Base-by-base conservation (phyloP, 2,797 vertebrate species). In the Anabas testudineus region DNA sequence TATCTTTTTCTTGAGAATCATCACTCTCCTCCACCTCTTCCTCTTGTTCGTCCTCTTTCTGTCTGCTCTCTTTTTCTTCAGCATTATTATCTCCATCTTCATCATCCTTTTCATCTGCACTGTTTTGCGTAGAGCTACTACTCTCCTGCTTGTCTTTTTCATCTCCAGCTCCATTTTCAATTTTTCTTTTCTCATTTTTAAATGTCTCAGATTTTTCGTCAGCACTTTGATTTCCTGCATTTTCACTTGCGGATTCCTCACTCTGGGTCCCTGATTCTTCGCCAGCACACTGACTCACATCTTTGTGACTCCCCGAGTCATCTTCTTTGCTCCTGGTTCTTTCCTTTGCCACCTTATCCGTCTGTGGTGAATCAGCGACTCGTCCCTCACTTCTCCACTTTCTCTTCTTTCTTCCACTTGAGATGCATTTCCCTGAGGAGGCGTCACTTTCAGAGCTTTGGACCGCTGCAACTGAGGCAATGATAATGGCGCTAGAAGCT, bases 371-470 rank as follows among this genome's bases (percentile, higher is more conserved):
- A 52, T n/a, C 68, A 41, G 5, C 56, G 10, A 10, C 2, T 19
- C 56, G 36, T 2, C 46, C 71, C 3, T 9, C 22, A 14, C 67
- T 72, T 26, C 57, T 84, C 24, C 54, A 82, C 45, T 48, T 76
- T n/a, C 7, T 70, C 10, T 37, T 64, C 32, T 49, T 51, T 1
- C 66, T 71, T 3, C n/a, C 16, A 16, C 45, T 71, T 19, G 7
- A 59, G 57, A 47, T 58, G 53, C 21, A 18, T 74, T 67, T 78
- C 41, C 69, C 75, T 7, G 72, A 71, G 4, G 81, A 74, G 22
- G n/a, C 5, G 0, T 83, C 68, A 10, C 54, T 84, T 32, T 58
- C 67, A 53, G 80, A 83, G 52, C 55, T 76, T 55, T 61, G 48
- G 1, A 19, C 58, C 15, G 2, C 56, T 39, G 46, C 9, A 1